Evolutionary conservation across 2,888 invertebrate genomes (phyloP), one percentile per base, ranked within the genome.

Genomic region (Odontothrips loti): DNA sequence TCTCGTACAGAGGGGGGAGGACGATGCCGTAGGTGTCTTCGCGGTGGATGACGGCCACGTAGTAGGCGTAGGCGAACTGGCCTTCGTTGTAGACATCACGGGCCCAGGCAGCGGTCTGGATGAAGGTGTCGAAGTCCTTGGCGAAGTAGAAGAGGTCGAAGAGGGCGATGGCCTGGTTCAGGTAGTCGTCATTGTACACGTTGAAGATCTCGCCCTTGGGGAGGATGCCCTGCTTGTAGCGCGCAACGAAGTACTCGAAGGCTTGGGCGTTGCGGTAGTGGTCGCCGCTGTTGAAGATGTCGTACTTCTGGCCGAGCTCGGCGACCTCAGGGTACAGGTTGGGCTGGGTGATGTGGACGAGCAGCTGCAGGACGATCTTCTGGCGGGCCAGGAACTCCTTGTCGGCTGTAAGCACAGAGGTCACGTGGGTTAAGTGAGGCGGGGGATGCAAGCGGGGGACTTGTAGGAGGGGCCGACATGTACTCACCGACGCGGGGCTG

Each of bases 131-230:
- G 86, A 90, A 94, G 86, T 93, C 91, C 86, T 92, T 93, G 83
- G 94, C 92, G 82, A 91, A 91, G 87, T 90, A 90, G 84, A 95
- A 89, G 81, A 92, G 88, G 85, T 92, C 90, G 87, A 92, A 92
- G 34, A 94, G 87, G 11, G 91, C 90, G 8, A 90, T 86, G 17
- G 91, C 92, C 85, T 94, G 92, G 84, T 90, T 89, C 80, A 90
- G 88, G 82, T 94, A 92, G 68, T 89, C 87, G 80, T 90, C 88
- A 85, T 92, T 89, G 85, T 90, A 90, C 85, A 90, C 88, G 27
- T 92, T 91, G 89, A 92, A 93, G 20, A 91, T 88, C 83, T 91
- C 89, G 78, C 90, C 90, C 48, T 84, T 83, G 0, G 92, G 92
- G 79, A 93, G 87, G 82, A 90, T 86, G 63, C 91, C 91, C 63